These are phyloP conservation scores for Ahaetulla prasina DNA, from an alignment of 2,113 vertebrate genomes.

Conservation along the genomic window DNA sequence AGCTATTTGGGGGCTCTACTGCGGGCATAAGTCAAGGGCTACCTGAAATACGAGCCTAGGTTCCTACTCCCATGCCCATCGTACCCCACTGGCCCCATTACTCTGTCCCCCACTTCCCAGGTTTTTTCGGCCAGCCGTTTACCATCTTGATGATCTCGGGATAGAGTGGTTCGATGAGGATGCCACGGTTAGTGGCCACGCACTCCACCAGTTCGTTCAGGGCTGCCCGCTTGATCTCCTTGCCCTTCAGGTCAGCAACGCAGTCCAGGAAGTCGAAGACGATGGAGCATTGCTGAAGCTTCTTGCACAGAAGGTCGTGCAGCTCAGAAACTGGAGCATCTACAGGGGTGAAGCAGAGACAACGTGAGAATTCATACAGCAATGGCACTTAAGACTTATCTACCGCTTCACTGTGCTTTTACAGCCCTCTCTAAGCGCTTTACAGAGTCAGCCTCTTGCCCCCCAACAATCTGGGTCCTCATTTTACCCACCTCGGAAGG, in stretches of 20 bases:
- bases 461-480: too few relatives aligned
- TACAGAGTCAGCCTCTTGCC: too few relatives aligned
- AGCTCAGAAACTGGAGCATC: conserved; percentile 86
- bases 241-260: conserved; percentile 90
- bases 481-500: too few relatives aligned
- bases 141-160: conserved; percentile 92
- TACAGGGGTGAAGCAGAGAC: conserved; percentile 8
- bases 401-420: too few relatives aligned
- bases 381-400: background rate
- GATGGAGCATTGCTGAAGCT: conserved; percentile 90
- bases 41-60: background rate
- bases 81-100: rapidly evolving
- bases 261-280: conserved; percentile 93
- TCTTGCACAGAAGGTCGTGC: conserved; percentile 89
- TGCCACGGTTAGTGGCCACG: conserved; percentile 84
- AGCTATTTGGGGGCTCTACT: background rate
- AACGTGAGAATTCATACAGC: background rate
- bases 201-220: conserved; percentile 91
- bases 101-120: rapidly evolving
- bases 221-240: conserved; percentile 89
- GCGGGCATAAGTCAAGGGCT: background rate
- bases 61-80: background rate
- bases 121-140: conserved; percentile 39
- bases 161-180: conserved; percentile 89
- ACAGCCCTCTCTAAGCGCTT: too few relatives aligned